These are phyloP conservation scores for Cheilosia impressa DNA, from an alignment of 2,888 invertebrate genomes.

Conservation along the genomic window DNA sequence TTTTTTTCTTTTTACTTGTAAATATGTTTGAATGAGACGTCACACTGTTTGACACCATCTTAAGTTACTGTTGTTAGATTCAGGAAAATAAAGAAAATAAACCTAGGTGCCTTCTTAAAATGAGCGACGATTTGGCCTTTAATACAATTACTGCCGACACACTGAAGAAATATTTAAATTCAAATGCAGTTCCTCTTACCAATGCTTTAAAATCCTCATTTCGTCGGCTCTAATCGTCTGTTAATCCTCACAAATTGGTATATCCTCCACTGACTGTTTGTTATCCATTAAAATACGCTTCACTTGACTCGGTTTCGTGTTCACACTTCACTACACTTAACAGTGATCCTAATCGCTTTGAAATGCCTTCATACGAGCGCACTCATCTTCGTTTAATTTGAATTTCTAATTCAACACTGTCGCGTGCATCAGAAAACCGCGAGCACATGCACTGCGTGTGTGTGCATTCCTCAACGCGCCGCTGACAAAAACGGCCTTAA, in stretches of 20 bases:
- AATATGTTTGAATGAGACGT: too few species aligned
- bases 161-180: neutral
- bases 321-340: neutral
- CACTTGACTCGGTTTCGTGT: neutral
- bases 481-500: neutral
- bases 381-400: conserved; percentile 24
- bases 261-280: neutral
- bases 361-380: conserved; percentile 11
- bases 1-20: too few species aligned
- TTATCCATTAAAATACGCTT: conserved; percentile 32
- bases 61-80: too few species aligned
- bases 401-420: conserved; percentile 42
- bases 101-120: too few species aligned
- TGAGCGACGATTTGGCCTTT: too few species aligned
- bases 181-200: conserved; percentile 77
- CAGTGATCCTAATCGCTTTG: conserved; percentile 18
- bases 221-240: conserved; percentile 34
- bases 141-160: too few species aligned
- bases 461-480: conserved; percentile 14
- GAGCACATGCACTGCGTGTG: conserved; percentile 20
- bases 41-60: too few species aligned
- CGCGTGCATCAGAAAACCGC: conserved; percentile 24
- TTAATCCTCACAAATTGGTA: neutral
- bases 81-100: too few species aligned
- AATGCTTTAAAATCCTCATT: conserved; percentile 82